Evolutionary conservation across 2,113 vertebrate genomes (phyloP), one percentile per base, ranked within the genome.

Genomic region (Anas platyrhynchos): DNA sequence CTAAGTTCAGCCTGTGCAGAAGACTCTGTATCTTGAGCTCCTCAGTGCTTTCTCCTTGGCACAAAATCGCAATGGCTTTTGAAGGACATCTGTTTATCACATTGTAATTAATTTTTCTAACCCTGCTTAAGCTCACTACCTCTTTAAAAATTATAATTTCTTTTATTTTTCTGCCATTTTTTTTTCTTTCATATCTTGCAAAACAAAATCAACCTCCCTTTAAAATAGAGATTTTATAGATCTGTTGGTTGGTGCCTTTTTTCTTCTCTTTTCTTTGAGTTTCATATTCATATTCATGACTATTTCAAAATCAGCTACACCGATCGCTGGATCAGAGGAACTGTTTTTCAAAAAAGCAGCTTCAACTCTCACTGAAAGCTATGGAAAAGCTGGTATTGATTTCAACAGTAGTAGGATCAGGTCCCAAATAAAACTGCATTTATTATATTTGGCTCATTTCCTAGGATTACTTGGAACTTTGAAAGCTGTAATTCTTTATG

Each of bases 371-470:
- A 72, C 17, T 79, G 69, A 93, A 44, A 81, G 83, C 74, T 89
- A 89, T 34, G 58, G 80, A 93, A 89, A 92, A 92, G 54, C 80
- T 74, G 75, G 61, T 93, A 91, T 93, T 92, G 93, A 93, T 94
- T 96, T 94, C 88, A 87, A 83, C 59, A 95, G 93, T 73, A 95
- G 88, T 66, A 94, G 80, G 34, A 93, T 72, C 83, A 75, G 77
- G 73, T 77, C 68, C 73, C 7, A 7, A 92, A 81, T 72, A 88
- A 96, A 92, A 92, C 83, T 91, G 43, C 76, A 95, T 91, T 95
- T 97, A 96, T 96, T 95, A 94, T 61, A 80, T 86, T 97, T 97
- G 97, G 97, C 97, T n/a, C 58, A 22, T 48, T 87, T 97, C 97
- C 97, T 95, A 66, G 92, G 89, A 94, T 91, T 95, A 96, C 94